Evolutionary conservation across 2,797 vertebrate genomes (phyloP).

Genomic region (Xiphophorus birchmanni): DNA sequence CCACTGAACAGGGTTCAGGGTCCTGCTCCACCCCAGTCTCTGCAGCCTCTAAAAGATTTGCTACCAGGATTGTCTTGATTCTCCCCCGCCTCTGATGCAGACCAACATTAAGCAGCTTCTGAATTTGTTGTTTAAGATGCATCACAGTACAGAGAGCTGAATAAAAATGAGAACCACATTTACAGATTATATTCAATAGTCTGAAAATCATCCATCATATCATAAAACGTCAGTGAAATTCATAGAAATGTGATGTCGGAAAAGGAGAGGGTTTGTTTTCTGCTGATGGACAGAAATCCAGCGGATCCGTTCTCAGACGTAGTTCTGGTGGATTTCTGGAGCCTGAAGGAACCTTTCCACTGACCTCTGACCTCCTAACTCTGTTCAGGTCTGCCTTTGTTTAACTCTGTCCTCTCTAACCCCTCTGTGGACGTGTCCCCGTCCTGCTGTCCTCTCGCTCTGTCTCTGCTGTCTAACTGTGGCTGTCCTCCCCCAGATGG

Average conservation of each 20-base stretch:
- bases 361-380: not conserved
- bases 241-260: not conserved
- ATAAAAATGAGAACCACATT: not conserved
- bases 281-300: not conserved
- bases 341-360: not conserved
- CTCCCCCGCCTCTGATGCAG: too few relatives aligned
- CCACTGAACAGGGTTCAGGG: too few relatives aligned
- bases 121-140: too few relatives aligned
- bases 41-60: too few relatives aligned
- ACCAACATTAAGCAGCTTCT: too few relatives aligned
- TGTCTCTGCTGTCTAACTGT: constrained; percentile 65
- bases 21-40: too few relatives aligned
- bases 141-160: not conserved
- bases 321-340: not conserved
- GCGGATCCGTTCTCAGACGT: not conserved
- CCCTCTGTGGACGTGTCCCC: constrained; percentile 21
- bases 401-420: constrained; percentile 23
- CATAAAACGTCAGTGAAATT: not conserved
- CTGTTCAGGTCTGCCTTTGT: not conserved
- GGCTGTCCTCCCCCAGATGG: constrained; percentile 94
- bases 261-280: too few relatives aligned
- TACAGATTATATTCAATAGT: not conserved
- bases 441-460: constrained; percentile 13
- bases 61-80: too few relatives aligned
- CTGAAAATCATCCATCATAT: not conserved